Conservation (phyloP, 2,113 vertebrate species). For the Rhabdornis inornatus region DNA sequence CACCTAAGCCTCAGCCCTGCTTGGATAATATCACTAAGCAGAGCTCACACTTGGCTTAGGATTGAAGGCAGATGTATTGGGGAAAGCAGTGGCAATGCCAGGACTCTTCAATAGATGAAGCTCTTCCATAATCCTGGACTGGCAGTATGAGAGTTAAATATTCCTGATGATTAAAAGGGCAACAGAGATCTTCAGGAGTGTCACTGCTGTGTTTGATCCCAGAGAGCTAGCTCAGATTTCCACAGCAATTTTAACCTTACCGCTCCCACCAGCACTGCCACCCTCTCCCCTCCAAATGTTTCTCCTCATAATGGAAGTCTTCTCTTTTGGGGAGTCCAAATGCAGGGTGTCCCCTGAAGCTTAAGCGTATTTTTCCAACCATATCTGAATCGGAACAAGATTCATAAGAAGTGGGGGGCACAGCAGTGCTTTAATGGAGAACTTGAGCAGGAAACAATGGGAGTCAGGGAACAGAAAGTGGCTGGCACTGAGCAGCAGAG, state of each 20-base stretch:
- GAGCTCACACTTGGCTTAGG: not conserved
- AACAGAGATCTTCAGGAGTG: not conserved
- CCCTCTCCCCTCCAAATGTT: not conserved
- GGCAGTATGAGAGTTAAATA: not conserved
- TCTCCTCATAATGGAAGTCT: not conserved
- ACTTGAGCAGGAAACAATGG: not conserved
- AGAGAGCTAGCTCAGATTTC: not conserved
- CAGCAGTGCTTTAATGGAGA: not conserved
- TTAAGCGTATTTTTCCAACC: not conserved
- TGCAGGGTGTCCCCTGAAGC: not conserved
- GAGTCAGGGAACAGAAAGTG: not conserved
- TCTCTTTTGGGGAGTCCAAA: not conserved
- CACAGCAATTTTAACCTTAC: not conserved
- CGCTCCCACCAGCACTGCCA: rapidly evolving
- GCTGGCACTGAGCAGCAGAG: not conserved
- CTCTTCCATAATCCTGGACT: not conserved
- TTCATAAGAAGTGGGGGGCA: not conserved
- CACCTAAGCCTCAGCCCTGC: not conserved
- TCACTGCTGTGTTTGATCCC: not conserved
- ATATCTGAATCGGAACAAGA: not conserved
- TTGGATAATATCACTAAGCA: not conserved
- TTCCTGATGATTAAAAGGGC: not conserved
- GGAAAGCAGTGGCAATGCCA: not conserved
- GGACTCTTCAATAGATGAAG: not conserved
- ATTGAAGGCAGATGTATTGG: not conserved